Evolutionary conservation across 2,797 vertebrate genomes (phyloP), one percentile per base, ranked within the genome.

Genomic region (Adelosebastes latens): DNA sequence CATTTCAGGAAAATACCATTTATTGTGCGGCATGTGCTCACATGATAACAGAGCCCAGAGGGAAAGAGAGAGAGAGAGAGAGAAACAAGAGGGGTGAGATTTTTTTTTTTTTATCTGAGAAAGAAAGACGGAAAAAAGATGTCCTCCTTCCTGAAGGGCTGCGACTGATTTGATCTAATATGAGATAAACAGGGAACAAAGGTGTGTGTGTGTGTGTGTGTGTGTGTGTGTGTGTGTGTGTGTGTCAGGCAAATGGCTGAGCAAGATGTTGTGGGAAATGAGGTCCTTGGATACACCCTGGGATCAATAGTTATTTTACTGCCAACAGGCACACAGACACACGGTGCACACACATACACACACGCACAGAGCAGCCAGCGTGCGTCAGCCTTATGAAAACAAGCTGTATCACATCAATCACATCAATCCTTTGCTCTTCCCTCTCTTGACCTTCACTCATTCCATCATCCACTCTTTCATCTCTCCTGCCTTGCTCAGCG

Each of bases 331-430:
- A 31, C 68, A 60, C 14, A 12, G 8, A 53, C n/a, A 53, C 52
- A 53, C 59, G 52, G 46, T 52, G 18, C 58, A 78, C 72, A 68
- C 66, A 58, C 34, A 62, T 62, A 32, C 24, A 64, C 34, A 68
- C 13, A 62, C 13, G n/a, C 53, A 83, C 27, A 49, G 55, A 75
- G 52, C 65, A 82, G 73, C 67, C 65, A 79, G 79, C 18, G 10
- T 83, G 81, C 77, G 52, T 79, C 69, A 20, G 74, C 68, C 85
- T 90, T 88, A 90, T 90, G 87, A 93, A 91, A 93, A 94, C 90
- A 93, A 91, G 87, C 89, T 85, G 88, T 86, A 88, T 88, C 90
- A 91, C 90, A 94, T 92, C 91, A 93, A 88, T 94, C 89, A 88
- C 83, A 79, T 76, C 84, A 75, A 80, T 88, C 82, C 85, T 89